These are phyloP conservation scores for Meda fulgida DNA, from an alignment of 2,797 vertebrate species.

Conservation along the genomic window DNA sequence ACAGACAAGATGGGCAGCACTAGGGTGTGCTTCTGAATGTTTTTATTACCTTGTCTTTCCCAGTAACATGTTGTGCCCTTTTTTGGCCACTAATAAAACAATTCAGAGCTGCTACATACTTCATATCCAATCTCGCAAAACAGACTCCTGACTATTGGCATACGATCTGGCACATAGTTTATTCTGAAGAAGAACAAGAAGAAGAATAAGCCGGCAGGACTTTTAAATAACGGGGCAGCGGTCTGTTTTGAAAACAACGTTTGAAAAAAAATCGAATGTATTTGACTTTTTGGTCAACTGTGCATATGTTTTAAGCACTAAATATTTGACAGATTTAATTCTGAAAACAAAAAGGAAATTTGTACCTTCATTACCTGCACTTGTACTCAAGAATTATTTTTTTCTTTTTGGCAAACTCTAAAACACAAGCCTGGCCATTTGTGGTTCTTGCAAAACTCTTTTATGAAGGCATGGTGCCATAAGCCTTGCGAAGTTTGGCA, in stretches of 20 bases:
- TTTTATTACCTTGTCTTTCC: constrained; percentile 25
- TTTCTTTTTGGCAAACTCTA: constrained; percentile 9
- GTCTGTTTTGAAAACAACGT: background rate
- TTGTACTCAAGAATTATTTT: background rate
- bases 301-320: background rate
- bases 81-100: constrained; percentile 17
- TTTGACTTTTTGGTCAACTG: background rate
- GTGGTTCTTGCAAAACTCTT: background rate
- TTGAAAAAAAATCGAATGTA: background rate
- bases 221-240: background rate
- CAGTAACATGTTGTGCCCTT: background rate
- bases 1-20: background rate
- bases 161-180: background rate
- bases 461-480: constrained; percentile 7
- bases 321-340: background rate
- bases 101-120: constrained; percentile 7
- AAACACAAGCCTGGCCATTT: constrained; percentile 7
- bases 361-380: background rate
- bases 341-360: background rate
- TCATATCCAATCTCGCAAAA: constrained; percentile 12
- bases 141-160: constrained; percentile 24
- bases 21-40: background rate
- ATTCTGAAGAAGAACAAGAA: background rate
- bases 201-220: background rate
- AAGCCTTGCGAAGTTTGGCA: constrained; percentile 6